Conservation (phyloP, 2,113 vertebrate species). For the Catagonus wagneri region DNA sequence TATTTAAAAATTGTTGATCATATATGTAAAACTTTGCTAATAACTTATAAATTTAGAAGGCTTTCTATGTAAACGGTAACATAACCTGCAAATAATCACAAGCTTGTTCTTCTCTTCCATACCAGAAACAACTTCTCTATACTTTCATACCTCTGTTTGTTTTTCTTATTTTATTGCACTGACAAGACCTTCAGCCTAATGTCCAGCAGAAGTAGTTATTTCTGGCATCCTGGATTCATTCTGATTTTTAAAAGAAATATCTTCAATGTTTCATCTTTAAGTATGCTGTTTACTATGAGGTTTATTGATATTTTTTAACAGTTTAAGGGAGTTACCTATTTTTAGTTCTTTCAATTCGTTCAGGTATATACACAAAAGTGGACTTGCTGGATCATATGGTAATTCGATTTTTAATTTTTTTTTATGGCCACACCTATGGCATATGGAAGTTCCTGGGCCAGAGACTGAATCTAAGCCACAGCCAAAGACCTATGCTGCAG, state of each 20-base stretch:
- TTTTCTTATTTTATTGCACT: not conserved
- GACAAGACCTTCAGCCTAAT: not conserved
- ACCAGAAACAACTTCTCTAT: not conserved
- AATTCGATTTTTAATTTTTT: not conserved
- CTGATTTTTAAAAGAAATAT: not conserved
- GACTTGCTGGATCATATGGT: not conserved
- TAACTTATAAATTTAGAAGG: not conserved
- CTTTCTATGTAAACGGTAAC: not conserved
- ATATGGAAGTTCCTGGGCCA: no score
- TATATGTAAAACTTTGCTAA: constrained; percentile 9
- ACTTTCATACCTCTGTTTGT: not conserved
- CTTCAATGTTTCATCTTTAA: not conserved
- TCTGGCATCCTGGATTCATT: not conserved
- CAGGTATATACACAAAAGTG: not conserved
- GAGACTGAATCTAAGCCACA: no score
- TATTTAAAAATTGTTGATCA: not conserved
- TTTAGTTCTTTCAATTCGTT: not conserved
- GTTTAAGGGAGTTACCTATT: not conserved
- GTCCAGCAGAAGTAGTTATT: not conserved
- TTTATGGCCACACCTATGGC: no score
- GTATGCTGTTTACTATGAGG: not conserved
- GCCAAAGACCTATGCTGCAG: no score
- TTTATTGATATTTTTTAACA: not conserved
- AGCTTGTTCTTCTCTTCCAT: not conserved
- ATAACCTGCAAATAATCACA: not conserved